Base-by-base conservation (phyloP, 2,888 invertebrate genomes). In the Mesorhabditis belari region DNA sequence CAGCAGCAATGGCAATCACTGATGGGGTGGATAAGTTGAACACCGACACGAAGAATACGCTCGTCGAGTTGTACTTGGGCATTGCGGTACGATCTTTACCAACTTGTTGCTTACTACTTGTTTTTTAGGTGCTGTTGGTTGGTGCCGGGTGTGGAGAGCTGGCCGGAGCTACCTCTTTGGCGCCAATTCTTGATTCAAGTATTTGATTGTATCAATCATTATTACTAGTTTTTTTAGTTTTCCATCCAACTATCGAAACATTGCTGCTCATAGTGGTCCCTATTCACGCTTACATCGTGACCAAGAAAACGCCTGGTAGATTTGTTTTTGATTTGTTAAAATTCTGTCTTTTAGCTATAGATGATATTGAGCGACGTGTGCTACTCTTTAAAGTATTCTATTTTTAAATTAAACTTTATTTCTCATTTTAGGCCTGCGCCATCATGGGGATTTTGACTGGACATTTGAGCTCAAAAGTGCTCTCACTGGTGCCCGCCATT, bases 41-140 rank as follows among this genome's bases (percentile, higher is more conserved):
- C 23, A 64, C 61, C 19, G 72, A 71, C 4, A 63, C 58, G 26
- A 67, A 68, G 29, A 71, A 76, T 50, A 65, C 49, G 19, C 60
- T 76, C 24, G 67, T 75, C 52, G 76, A 76, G 59, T 59, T 74
- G 53, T 76, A 76, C 51, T 66, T 76, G 21, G 73, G 72, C 28
- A 60, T 64, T 28, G 62, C 63, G 49, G 67, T 70, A 26, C 4
- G 54, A 21, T 24, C 5, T 60, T 58, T 1, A 6, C n/a, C 9
- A 57, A 4, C 24, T 21, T 5, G 5, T 49, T 23, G 21, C 1
- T 21, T 51, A 55, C 44, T 27, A 49, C 5, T 35, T 55, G 25
- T 28, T 57, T 62, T 56, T 12, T 55, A 64, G 60, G 71, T 76
- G 17, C 59, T 75, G 9, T 51, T 69, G 27, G 55, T 74, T 35